Evolutionary conservation across 2,113 vertebrate species (phyloP), one percentile per base, ranked within the genome.

Genomic region (Cyprinodon tularosa): DNA sequence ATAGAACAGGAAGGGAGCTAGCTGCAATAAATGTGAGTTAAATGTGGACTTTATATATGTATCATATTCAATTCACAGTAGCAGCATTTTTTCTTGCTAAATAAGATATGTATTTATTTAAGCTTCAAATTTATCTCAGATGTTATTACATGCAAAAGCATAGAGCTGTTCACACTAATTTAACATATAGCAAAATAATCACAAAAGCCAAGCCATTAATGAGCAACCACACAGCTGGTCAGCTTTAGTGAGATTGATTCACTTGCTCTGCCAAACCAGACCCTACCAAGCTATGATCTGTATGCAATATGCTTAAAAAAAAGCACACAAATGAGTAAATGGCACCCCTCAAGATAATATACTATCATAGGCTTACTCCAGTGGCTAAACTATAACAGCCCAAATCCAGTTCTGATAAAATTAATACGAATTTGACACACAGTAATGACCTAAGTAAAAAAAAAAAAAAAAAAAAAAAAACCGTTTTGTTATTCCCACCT

Each of bases 401-500:
- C 20, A n/a, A 57, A 57, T 57, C 2, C 6, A 53, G 17, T 53
- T 20, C 17, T 53, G 48, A 53, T 53, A 6, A 53, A 53, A 6
- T 53, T 6, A 15, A 5, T 6, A 14, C 6, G 17, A 53, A 53
- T 20, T 15, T 53, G 48, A 4, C 47, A 6, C 3, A n/a, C 6
- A 57, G 50, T 57, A 57, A 57, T 57, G 5, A 20, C 4, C 48
- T 53, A 53, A 2, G n/a, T 20, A 20, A n/a, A 57, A n/a, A n/a
- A n/a, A n/a, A n/a, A n/a, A n/a, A n/a, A n/a, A n/a, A n/a, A n/a
- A n/a, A n/a, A n/a, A n/a, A n/a, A n/a, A n/a, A n/a, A n/a, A n/a
- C n/a, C n/a, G n/a, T n/a, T 14, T 9, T 29, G 48, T 37, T 68
- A 68, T 10, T 89, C 95, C 96, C 92, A 96, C 96, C 95, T 97